These are phyloP conservation scores for Notarius lentiginosus DNA, from an alignment of 2,113 vertebrate genomes.

Conservation along the genomic window DNA sequence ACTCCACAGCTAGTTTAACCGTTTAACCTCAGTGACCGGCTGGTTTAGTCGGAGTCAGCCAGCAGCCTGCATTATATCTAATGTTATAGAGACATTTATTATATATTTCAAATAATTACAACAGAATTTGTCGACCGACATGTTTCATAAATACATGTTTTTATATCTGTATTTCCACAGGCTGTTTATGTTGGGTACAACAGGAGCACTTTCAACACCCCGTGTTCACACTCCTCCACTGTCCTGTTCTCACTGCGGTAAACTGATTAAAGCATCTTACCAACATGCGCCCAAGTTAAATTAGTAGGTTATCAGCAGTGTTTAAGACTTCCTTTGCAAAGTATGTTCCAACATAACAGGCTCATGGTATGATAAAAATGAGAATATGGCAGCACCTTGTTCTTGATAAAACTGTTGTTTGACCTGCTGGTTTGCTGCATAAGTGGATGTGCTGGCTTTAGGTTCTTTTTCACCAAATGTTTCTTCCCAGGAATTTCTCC, in stretches of 20 bases:
- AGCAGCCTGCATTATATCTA: neutral
- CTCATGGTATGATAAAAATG: neutral
- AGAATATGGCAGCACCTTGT: neutral
- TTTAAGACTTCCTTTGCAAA: neutral
- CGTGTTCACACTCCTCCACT: neutral
- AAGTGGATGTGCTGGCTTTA: neutral
- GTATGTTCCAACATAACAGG: neutral
- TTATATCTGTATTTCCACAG: constrained; percentile 2
- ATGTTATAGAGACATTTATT: neutral
- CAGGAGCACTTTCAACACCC: neutral
- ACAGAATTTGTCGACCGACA: too few species aligned
- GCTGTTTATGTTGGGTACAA: neutral
- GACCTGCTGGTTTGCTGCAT: neutral
- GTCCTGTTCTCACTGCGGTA: constrained; percentile 8
- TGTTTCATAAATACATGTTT: neutral
- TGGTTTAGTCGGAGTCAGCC: too few species aligned
- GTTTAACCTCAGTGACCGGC: neutral
- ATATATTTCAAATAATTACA: too few species aligned
- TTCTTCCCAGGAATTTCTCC: constrained; percentile 46
- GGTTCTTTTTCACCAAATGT: neutral
- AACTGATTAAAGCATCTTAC: neutral
- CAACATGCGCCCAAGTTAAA: neutral
- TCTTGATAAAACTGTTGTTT: neutral
- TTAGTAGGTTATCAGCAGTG: neutral
- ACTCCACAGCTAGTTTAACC: too few species aligned